A percentile compares a stretch with the other conserved stretches of the same genome.
Conservation (phyloP, 2,888 invertebrate genomes). For the Gnatocerus cornutus region DNA sequence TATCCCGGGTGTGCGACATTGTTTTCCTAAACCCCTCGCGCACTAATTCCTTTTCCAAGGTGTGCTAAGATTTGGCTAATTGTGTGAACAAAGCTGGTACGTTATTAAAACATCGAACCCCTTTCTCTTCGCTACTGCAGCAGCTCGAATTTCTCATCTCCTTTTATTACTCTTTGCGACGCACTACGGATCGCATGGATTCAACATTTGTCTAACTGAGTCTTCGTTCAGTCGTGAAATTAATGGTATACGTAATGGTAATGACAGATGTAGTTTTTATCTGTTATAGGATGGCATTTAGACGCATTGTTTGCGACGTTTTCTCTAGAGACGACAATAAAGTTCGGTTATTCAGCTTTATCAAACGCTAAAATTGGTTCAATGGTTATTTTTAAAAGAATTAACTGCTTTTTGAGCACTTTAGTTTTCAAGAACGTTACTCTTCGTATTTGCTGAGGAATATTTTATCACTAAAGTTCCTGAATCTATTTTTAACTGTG, state of each 20-base stretch:
- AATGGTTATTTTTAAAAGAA: too few species aligned
- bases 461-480: too few species aligned
- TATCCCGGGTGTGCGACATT: slow-evolving; percentile 45
- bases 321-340: slow-evolving; percentile 17
- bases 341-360: slow-evolving; percentile 20
- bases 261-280: slow-evolving; percentile 38
- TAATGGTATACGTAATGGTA: slow-evolving; percentile 38
- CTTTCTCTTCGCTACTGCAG: slow-evolving; percentile 47
- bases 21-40: slow-evolving; percentile 43
- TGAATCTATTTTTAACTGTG: too few species aligned
- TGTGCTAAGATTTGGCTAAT: slow-evolving; percentile 60
- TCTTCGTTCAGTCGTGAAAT: slow-evolving; percentile 30
- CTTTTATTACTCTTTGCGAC: slow-evolving; percentile 56
- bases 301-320: slow-evolving; percentile 19
- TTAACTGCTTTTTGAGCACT: too few species aligned
- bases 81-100: slow-evolving; percentile 60
- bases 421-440: too few species aligned
- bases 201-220: slow-evolving; percentile 17
- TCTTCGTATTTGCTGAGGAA: too few species aligned
- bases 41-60: slow-evolving; percentile 47
- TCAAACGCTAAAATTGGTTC: too few species aligned
- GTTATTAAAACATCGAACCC: slow-evolving; percentile 60
- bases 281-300: slow-evolving; percentile 21
- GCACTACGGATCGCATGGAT: slow-evolving; percentile 47
- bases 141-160: slow-evolving; percentile 54